A percentile compares a stretch with the other conserved stretches of the same genome.
Conservation (phyloP, 2,888 invertebrate species). For the Caenorhabditis imperialis region DNA sequence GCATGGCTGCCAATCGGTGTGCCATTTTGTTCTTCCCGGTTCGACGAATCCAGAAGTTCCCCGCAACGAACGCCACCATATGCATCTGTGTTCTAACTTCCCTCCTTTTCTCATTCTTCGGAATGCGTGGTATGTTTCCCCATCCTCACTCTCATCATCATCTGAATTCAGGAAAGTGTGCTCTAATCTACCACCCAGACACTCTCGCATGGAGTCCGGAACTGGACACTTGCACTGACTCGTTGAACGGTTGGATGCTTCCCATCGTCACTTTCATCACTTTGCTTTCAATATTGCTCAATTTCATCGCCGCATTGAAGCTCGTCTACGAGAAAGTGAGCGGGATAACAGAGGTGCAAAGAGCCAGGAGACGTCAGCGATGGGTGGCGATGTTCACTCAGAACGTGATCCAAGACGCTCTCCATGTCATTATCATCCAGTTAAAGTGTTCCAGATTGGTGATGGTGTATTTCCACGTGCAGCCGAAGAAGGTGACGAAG, state of each 20-base stretch:
- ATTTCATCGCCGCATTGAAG: slow-evolving; percentile 9
- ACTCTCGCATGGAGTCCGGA: slow-evolving; percentile 37
- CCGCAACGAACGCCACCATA: slow-evolving; percentile 12
- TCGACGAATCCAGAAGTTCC: slow-evolving; percentile 16
- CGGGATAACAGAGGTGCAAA: slow-evolving; percentile 19
- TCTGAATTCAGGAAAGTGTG: slow-evolving; percentile 13
- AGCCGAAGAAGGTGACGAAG: background rate
- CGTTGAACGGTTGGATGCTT: slow-evolving; percentile 14
- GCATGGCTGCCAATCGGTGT: slow-evolving; percentile 28
- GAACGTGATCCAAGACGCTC: slow-evolving; percentile 36
- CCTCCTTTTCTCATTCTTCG: background rate
- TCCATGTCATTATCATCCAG: slow-evolving; percentile 34
- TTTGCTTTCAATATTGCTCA: slow-evolving; percentile 3
- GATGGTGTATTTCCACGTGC: slow-evolving; percentile 28
- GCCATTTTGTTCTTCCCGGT: slow-evolving; percentile 17
- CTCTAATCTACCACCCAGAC: slow-evolving; percentile 31
- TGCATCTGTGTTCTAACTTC: slow-evolving; percentile 4
- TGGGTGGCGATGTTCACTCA: slow-evolving; percentile 31
- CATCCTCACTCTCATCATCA: too few relatives aligned
- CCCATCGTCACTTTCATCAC: slow-evolving; percentile 8
- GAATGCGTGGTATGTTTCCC: slow-evolving; percentile 19
- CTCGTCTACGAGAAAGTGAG: slow-evolving; percentile 12
- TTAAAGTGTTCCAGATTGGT: slow-evolving; percentile 35
- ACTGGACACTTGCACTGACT: slow-evolving; percentile 8
- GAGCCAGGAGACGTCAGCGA: slow-evolving; percentile 6